Conservation (phyloP, 2,888 invertebrate genomes). For the Drosophila merina region DNA sequence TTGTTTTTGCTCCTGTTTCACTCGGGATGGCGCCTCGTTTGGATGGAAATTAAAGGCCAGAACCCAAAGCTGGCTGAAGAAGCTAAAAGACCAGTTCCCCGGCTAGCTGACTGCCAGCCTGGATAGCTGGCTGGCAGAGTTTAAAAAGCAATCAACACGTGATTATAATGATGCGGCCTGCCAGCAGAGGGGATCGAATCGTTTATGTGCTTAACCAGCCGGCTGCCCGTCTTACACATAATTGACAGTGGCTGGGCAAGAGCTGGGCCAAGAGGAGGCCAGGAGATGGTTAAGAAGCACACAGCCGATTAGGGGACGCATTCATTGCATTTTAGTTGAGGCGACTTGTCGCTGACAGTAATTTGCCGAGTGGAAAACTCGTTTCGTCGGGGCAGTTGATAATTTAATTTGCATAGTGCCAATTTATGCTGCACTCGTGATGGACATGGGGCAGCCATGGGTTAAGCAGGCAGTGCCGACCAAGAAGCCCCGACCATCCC, state of each 20-base stretch:
- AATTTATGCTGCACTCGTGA: conserved; percentile 75
- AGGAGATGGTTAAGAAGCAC: conserved; percentile 34
- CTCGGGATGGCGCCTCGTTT: conserved; percentile 29
- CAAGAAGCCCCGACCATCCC: neutral
- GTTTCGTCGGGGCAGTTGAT: conserved; percentile 73
- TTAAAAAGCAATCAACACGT: conserved; percentile 80
- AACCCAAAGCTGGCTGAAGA: conserved; percentile 3
- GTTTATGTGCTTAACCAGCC: conserved; percentile 46
- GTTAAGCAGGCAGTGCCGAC: conserved; percentile 59
- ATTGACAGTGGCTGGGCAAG: conserved; percentile 46
- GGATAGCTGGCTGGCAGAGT: conserved; percentile 41
- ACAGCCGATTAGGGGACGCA: conserved; percentile 67
- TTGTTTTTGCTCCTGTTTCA: conserved; percentile 30
- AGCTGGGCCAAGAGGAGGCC: conserved; percentile 4
- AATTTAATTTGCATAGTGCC: conserved; percentile 82
- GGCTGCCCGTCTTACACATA: conserved; percentile 76
- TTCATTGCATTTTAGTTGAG: conserved; percentile 66
- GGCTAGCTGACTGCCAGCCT: conserved; percentile 1
- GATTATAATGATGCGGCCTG: conserved; percentile 75
- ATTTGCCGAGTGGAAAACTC: conserved; percentile 74
- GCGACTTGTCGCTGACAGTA: conserved; percentile 73
- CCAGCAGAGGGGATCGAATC: conserved; percentile 38
- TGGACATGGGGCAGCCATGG: conserved; percentile 66
- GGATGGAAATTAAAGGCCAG: conserved; percentile 43
- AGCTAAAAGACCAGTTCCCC: conserved; percentile 10